Percentiles rank a stretch among this genome's conserved stretches.
phyloP scores from a whole-genome alignment of 2,888 invertebrate species.

The Drosophila hawaiiensis region DNA sequence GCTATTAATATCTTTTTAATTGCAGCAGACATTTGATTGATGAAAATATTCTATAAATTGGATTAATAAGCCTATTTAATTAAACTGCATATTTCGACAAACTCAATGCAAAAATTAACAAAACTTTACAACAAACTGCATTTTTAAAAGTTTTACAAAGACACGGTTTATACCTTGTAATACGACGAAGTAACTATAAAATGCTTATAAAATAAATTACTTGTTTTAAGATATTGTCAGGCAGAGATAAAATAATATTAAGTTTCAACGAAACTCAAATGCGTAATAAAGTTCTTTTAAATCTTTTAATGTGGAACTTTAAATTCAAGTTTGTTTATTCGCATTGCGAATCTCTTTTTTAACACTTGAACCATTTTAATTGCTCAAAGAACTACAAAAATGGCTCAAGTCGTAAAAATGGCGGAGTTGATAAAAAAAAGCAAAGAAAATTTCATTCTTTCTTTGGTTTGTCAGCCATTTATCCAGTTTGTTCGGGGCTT shows the following conservation, averaged over 20 bases:
- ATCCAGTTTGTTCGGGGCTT: neutral
- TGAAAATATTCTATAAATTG: neutral
- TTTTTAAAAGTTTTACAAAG: neutral
- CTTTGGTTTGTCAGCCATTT: slow-evolving; percentile 9
- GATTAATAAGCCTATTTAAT: neutral
- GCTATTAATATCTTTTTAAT: neutral
- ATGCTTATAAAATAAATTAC: neutral
- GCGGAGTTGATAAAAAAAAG: neutral
- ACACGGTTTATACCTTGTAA: neutral
- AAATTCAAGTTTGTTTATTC: neutral
- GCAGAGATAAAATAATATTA: neutral
- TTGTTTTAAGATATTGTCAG: neutral
- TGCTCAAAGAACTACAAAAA: slow-evolving; percentile 10
- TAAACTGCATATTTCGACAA: neutral
- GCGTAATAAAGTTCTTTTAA: neutral
- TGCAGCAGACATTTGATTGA: neutral
- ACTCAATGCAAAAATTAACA: too few species aligned
- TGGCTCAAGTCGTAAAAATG: slow-evolving; percentile 2
- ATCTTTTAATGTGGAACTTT: neutral
- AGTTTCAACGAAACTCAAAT: neutral
- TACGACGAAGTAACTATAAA: neutral
- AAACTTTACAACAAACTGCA: neutral
- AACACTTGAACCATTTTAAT: slow-evolving; percentile 1
- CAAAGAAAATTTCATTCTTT: neutral
- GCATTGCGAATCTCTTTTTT: neutral